Evolutionary conservation across 2,888 invertebrate genomes (phyloP), one percentile per base, ranked within the genome.

Genomic region (Plebejus melissa): DNA sequence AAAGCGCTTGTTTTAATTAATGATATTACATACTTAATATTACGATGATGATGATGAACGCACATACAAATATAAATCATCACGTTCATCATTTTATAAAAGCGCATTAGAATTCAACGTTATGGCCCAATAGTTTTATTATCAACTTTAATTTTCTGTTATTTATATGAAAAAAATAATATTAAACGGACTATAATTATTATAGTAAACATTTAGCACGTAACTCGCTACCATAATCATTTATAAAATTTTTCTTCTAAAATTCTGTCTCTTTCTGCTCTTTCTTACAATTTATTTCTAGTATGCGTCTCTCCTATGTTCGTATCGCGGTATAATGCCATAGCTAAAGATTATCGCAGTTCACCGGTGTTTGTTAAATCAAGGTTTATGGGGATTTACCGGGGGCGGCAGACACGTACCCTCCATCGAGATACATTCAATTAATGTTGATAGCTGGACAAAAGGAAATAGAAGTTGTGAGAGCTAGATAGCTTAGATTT

Each of bases 281-380:
- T 46, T 13, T 4, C 11, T 36, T 5, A 50, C n/a, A 28, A n/a
- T 22, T 46, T 46, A 6, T 13, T 32, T 32, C 72, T 22, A 81
- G 78, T 88, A 80, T 81, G 38, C 84, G 86, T 71, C 72, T 57
- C 60, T 60, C 86, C 81, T 84, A 80, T 83, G 82, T 84, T 84
- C 83, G 82, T 86, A 87, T 87, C 87, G 83, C 84, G 80, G 82
- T 81, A 87, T 87, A 86, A 87, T 84, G 84, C 88, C 84, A 80
- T 83, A 80, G 85, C 85, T 81, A 86, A 86, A 90, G 89, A 90
- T 90, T 90, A 89, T 87, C 83, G 84, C 81, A 85, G 86, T 84
- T 87, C 88, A 86, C 87, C 88, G 86, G 82, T 88, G 87, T 86
- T 87, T 86, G 86, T 86, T 79, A 87, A 86, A 84, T 82, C 83